Evolutionary conservation across 1,140 invertebrate species (phyloP).

Genomic region (Macrostomum lignano): DNA sequence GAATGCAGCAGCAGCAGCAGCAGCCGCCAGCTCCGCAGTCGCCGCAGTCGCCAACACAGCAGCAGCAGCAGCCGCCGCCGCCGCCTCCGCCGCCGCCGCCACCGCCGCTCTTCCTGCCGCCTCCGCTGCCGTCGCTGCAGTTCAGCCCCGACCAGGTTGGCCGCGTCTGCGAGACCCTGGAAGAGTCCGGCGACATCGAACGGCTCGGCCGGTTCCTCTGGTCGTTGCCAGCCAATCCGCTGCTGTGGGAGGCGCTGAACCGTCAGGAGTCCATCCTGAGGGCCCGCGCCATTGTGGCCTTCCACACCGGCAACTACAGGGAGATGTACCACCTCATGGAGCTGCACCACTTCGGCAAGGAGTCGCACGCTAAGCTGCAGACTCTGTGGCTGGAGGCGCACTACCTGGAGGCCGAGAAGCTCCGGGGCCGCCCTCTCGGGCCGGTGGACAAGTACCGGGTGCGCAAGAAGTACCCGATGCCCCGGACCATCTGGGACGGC

Average conservation of each 20-base stretch:
- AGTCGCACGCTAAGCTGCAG: constrained; percentile 79
- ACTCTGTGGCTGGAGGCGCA: constrained; percentile 84
- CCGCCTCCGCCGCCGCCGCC: no score
- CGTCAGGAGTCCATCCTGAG: constrained; percentile 16
- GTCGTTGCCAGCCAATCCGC: constrained; percentile 42
- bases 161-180: constrained; percentile 88
- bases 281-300: constrained; percentile 65
- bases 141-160: constrained; percentile 76
- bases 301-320: constrained; percentile 58
- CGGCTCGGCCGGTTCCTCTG: constrained; percentile 72
- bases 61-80: no score
- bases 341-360: constrained; percentile 76
- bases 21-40: no score
- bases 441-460: constrained; percentile 98
- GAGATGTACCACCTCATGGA: constrained; percentile 36
- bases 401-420: constrained; percentile 84
- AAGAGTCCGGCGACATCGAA: constrained; percentile 87
- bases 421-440: constrained; percentile 68
- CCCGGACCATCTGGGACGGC: constrained; percentile 96
- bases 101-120: no score
- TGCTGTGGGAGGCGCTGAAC: constrained; percentile 4
- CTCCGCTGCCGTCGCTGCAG: no score
- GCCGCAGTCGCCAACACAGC: no score
- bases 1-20: no score
- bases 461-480: constrained; percentile 84